phyloP scores from a whole-genome alignment of 2,888 invertebrate genomes.

The Dynastes grantii region DNA sequence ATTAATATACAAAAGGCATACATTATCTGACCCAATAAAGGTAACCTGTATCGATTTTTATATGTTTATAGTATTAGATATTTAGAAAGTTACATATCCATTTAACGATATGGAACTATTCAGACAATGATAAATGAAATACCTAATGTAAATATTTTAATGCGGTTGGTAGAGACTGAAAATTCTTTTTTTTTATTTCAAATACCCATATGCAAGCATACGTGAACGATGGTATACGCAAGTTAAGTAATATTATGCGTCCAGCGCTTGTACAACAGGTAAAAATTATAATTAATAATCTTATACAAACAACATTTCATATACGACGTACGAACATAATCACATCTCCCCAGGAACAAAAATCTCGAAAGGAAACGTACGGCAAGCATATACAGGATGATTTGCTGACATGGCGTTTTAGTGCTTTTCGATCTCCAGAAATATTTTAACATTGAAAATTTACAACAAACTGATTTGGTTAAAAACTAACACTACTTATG shows the following conservation, averaged over 20 bases:
- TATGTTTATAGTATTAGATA: too few species aligned
- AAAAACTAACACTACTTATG: too few species aligned
- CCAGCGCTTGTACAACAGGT: constrained; percentile 20
- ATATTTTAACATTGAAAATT: too few species aligned
- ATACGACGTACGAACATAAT: constrained; percentile 30
- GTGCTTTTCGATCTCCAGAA: too few species aligned
- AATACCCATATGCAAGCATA: too few species aligned
- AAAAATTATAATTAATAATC: constrained; percentile 34
- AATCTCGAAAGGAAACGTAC: constrained; percentile 6
- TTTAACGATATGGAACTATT: too few species aligned
- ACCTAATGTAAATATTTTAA: constrained; percentile 19
- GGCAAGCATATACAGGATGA: not conserved
- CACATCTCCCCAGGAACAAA: constrained; percentile 28
- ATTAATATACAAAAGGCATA: too few species aligned
- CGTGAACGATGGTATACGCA: not conserved
- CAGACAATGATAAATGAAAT: constrained; percentile 33
- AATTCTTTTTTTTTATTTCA: constrained; percentile 2
- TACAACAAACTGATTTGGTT: too few species aligned
- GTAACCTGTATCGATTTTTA: too few species aligned
- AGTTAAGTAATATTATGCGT: constrained; percentile 10
- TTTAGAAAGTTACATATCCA: too few species aligned
- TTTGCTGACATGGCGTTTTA: too few species aligned
- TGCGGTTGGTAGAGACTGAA: constrained; percentile 7
- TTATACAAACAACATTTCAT: constrained; percentile 28
- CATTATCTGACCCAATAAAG: too few species aligned